phyloP scores from a whole-genome alignment of 64 coral and sea anemone genomes.

The Acropora yongei region DNA sequence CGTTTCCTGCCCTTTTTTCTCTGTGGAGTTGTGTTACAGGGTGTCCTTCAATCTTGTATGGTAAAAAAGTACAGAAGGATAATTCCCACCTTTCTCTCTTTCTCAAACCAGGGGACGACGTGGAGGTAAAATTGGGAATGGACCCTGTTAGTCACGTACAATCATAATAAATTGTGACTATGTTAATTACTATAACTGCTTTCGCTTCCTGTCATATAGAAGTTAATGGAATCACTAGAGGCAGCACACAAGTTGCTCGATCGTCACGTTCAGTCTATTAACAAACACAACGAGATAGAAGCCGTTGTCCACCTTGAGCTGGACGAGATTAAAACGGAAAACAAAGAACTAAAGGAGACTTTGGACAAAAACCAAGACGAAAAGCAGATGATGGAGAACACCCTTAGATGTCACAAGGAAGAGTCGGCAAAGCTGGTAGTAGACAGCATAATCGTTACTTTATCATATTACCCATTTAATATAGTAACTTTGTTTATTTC shows the following conservation, averaged over 20 bases:
- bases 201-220: neutral
- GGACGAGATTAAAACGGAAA: constrained; percentile 76
- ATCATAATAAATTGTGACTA: no score
- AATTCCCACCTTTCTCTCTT: no score
- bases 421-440: constrained; percentile 31
- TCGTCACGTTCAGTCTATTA: constrained; percentile 75
- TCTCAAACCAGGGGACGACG: neutral
- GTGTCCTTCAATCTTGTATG: no score
- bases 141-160: no score
- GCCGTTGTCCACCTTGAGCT: constrained; percentile 70
- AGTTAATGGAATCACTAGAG: constrained; percentile 67
- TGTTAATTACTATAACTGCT: no score
- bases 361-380: constrained; percentile 18
- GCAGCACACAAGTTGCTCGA: constrained; percentile 71
- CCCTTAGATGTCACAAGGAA: neutral
- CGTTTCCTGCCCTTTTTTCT: no score
- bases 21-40: no score
- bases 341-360: constrained; percentile 33
- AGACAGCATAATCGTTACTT: no score
- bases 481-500: no score
- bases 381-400: constrained; percentile 24
- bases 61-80: no score
- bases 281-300: constrained; percentile 78
- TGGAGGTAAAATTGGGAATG: no score
- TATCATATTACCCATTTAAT: no score